Percentiles rank a stretch among this genome's conserved stretches.
Evolutionary conservation across 1,140 invertebrate genomes (phyloP).

Genomic region (Heliconius melpomene): DNA sequence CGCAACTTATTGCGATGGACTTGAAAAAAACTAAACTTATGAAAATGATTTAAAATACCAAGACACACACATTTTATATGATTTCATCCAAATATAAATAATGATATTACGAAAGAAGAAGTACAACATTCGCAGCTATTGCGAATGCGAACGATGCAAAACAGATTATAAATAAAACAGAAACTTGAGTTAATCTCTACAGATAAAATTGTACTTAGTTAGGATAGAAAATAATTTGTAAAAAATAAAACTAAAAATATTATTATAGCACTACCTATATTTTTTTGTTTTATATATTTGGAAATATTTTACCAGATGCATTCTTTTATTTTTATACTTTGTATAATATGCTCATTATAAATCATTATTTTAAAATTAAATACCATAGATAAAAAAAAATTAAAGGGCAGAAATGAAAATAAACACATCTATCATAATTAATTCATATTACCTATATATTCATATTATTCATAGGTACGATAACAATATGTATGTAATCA

Average conservation of each 20-base stretch:
- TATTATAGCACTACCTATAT: not conserved
- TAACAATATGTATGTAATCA: too few relatives aligned
- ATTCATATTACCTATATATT: too few relatives aligned
- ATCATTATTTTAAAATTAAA: too few relatives aligned
- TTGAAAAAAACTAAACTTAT: constrained; percentile 56
- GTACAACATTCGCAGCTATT: constrained; percentile 52
- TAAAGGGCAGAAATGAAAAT: too few relatives aligned
- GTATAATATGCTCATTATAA: too few relatives aligned
- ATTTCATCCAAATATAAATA: constrained; percentile 39
- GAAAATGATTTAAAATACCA: constrained; percentile 45
- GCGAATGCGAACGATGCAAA: constrained; percentile 50
- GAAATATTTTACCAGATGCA: not conserved
- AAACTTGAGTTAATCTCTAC: constrained; percentile 17
- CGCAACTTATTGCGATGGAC: constrained; percentile 74
- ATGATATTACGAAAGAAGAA: constrained; percentile 46
- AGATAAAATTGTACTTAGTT: not conserved
- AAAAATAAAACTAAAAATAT: not conserved
- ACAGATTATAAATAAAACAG: constrained; percentile 39
- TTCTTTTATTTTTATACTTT: not conserved
- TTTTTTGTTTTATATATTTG: constrained; percentile 20
- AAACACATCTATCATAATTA: too few relatives aligned
- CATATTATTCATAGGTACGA: too few relatives aligned
- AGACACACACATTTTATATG: constrained; percentile 46
- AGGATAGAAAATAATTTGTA: not conserved
- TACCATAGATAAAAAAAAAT: too few relatives aligned